Conservation (phyloP, 2,888 invertebrate genomes). For the Pecten maximus region DNA sequence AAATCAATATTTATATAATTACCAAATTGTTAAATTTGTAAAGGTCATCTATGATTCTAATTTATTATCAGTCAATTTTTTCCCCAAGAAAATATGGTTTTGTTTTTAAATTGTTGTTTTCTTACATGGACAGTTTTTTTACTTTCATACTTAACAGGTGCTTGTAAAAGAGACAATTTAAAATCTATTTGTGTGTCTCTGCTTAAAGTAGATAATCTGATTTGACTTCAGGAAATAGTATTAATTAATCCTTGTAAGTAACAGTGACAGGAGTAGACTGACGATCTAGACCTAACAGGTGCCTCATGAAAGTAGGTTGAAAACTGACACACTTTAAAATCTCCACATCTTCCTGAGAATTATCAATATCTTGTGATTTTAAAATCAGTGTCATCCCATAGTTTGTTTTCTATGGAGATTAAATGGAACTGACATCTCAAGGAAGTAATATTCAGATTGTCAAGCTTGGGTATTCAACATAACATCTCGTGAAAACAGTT, state of each 20-base stretch:
- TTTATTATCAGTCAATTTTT: too few relatives aligned
- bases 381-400: background rate
- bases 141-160: too few relatives aligned
- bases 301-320: background rate
- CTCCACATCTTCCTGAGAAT: background rate
- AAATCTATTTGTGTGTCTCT: too few relatives aligned
- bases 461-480: slow-evolving; percentile 18
- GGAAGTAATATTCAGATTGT: background rate
- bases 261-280: background rate
- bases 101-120: too few relatives aligned
- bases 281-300: background rate
- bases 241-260: background rate
- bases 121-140: too few relatives aligned
- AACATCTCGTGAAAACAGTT: background rate
- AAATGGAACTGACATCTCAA: background rate
- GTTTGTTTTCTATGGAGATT: background rate
- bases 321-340: background rate
- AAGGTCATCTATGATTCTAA: too few relatives aligned
- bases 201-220: too few relatives aligned
- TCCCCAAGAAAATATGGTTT: too few relatives aligned
- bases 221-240: too few relatives aligned
- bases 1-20: too few relatives aligned
- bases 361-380: background rate
- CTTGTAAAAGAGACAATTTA: too few relatives aligned
- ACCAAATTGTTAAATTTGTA: too few relatives aligned